phyloP scores from a whole-genome alignment of 2,888 invertebrate species.

The Adelognathus sp. region DNA sequence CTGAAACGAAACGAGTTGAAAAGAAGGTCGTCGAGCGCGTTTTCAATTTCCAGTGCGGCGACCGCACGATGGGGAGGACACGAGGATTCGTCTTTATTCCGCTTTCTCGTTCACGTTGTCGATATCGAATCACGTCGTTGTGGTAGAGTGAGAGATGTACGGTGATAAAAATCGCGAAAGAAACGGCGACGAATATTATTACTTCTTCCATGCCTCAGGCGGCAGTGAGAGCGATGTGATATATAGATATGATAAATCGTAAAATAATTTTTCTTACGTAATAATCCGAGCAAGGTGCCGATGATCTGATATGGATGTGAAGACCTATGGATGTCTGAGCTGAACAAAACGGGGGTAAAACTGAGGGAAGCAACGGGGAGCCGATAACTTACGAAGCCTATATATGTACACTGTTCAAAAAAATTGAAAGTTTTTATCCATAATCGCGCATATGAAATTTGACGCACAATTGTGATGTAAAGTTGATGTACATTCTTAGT shows the following conservation, averaged over 20 bases:
- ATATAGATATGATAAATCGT: constrained; percentile 13
- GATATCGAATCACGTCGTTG: constrained; percentile 43
- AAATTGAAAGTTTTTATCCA: too few relatives aligned
- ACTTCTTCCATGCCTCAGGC: constrained; percentile 19
- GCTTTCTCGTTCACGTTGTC: constrained; percentile 21
- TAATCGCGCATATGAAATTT: too few relatives aligned
- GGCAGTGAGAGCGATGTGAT: not conserved
- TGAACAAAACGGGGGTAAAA: not conserved
- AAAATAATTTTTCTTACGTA: constrained; percentile 21
- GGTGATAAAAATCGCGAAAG: not conserved
- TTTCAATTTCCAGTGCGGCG: constrained; percentile 46
- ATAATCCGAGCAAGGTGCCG: not conserved
- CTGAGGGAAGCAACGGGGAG: not conserved
- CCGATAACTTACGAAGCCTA: not conserved
- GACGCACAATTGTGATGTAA: too few relatives aligned
- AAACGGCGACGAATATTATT: constrained; percentile 19
- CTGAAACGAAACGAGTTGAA: not conserved
- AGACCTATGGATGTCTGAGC: not conserved
- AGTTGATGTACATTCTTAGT: too few relatives aligned
- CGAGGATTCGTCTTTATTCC: constrained; percentile 26
- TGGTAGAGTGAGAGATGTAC: not conserved
- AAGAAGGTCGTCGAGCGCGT: constrained; percentile 34
- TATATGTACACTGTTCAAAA: not conserved
- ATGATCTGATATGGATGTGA: not conserved
- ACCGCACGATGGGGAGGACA: not conserved